Conservation (phyloP, 2,888 invertebrate genomes). For the Abrostola triplasia region DNA sequence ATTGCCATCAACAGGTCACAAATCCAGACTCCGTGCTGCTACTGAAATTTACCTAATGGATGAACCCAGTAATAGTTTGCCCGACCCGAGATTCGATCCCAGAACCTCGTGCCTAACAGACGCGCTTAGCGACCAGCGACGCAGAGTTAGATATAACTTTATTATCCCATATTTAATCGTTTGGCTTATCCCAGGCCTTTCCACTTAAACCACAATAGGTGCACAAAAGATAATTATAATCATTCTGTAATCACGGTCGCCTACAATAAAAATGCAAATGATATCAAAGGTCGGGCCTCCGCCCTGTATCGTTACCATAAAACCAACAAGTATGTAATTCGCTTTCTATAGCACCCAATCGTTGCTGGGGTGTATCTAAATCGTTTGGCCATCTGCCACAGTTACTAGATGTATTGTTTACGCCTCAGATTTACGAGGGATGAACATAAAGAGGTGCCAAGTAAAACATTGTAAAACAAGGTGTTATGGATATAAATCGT, state of each 20-base stretch:
- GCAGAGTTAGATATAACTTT: no score
- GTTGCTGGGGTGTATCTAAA: conserved; percentile 55
- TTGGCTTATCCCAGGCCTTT: neutral
- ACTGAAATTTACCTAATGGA: no score
- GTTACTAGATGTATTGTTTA: conserved; percentile 16
- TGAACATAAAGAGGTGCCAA: neutral
- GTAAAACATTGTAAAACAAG: no score
- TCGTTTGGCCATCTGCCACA: conserved; percentile 62
- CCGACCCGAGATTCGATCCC: no score
- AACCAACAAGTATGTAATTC: conserved; percentile 59
- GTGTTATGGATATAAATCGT: no score
- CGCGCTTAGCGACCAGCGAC: no score
- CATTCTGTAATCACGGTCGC: conserved; percentile 46
- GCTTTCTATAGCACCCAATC: conserved; percentile 62
- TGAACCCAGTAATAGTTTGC: no score
- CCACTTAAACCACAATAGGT: neutral
- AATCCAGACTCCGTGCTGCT: no score
- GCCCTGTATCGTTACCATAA: conserved; percentile 39
- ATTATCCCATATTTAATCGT: no score
- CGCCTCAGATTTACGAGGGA: neutral
- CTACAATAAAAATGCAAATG: conserved; percentile 56
- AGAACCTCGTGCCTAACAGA: no score
- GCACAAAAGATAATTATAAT: conserved; percentile 29
- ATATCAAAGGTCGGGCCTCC: conserved; percentile 32
- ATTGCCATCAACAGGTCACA: no score